Conservation (phyloP, 2,797 vertebrate species). For the Alauda arvensis region DNA sequence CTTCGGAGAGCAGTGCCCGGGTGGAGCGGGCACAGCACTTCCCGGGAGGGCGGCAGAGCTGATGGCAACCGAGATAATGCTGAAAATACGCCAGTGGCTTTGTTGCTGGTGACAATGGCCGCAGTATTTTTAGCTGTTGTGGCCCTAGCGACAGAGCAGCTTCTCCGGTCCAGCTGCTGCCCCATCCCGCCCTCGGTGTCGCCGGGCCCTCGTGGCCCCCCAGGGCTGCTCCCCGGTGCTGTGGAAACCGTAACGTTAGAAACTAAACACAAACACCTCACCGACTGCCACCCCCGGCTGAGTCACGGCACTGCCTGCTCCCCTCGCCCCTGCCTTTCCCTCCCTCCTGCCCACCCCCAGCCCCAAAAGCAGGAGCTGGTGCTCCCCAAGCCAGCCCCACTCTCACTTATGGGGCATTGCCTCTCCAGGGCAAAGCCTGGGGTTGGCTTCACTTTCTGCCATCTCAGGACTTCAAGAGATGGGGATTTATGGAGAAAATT, state of each 20-base stretch:
- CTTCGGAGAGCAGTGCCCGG: not conserved
- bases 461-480: not conserved
- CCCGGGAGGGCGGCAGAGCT: not conserved
- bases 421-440: not conserved
- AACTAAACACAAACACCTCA: constrained; percentile 52
- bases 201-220: not conserved
- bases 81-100: constrained; percentile 43
- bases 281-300: constrained; percentile 34
- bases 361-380: not conserved
- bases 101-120: constrained; percentile 33
- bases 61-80: not conserved
- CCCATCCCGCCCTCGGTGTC: not conserved
- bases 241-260: constrained; percentile 52
- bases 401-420: not conserved
- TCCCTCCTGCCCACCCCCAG: not conserved
- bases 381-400: not conserved
- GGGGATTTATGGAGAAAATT: not conserved
- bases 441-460: not conserved
- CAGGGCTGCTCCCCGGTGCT: not conserved
- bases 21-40: constrained; percentile 14
- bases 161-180: not conserved
- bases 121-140: constrained; percentile 46
- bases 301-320: constrained; percentile 6
- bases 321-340: not conserved
- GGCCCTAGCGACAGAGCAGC: not conserved